Base-by-base conservation (phyloP, 2,113 vertebrate genomes). In the Grus americana region DNA sequence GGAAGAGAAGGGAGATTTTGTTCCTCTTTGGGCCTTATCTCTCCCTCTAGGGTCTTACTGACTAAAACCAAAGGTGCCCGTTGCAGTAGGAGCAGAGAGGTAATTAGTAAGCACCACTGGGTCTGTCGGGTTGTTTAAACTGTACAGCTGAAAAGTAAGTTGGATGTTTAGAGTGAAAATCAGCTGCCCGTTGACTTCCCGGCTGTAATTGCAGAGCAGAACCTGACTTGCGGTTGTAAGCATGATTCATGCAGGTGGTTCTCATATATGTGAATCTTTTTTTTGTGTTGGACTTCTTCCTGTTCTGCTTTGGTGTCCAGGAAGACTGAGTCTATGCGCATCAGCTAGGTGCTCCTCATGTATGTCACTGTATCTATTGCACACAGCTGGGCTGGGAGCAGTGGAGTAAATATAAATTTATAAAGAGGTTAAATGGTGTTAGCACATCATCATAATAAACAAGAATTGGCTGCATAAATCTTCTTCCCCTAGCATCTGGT, bases 171-270 rank as follows among this genome's bases (percentile, higher is more conserved):
- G 58, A 34, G 46, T 81, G 74, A 81, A 57, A 40, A 54, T 80
- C 11, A 58, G 40, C 80, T 65, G 22, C 44, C 50, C 7, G 0
- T 8, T 67, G 36, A 13, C 24, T 42, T 82, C 66, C 58, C 10
- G 4, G 63, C 23, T 27, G 26, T 54, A 63, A 88, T 1, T 23
- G 57, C 11, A 34, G 66, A 73, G 49, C 30, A 65, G 62, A 92
- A 27, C 9, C 12, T 50, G 34, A 38, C 44, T 32, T 54, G 57
- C 7, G 4, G 32, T 38, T 36, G 0, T 2, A 34, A 72, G 15
- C 54, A 30, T 0, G 1, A 2, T 29, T 49, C 0, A 0, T 8
- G 10, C 13, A 2, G 24, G 29, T 27, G 15, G 36, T 57, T 79
- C 62, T 49, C 26, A 6, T 2, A 0, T 17, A 15, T 4, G 18